A percentile compares a stretch with the other conserved stretches of the same genome.
Evolutionary conservation across 1,140 invertebrate species (phyloP).

Genomic region (Manduca sexta): DNA sequence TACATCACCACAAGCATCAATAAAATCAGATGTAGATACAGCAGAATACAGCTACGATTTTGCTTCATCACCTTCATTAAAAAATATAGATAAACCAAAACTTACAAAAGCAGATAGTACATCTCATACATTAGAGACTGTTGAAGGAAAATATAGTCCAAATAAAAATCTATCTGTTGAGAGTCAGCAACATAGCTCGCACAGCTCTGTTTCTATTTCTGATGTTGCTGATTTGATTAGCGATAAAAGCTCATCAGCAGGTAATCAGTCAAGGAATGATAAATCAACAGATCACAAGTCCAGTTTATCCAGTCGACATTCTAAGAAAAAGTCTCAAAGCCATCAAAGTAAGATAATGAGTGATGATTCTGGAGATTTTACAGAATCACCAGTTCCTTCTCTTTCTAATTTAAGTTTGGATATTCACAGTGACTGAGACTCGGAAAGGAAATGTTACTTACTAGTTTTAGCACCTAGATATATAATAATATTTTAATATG

Average conservation of each 20-base stretch:
- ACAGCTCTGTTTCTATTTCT: constrained; percentile 56
- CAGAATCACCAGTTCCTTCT: constrained; percentile 57
- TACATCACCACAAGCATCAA: constrained; percentile 22
- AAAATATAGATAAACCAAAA: constrained; percentile 14
- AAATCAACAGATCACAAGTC: constrained; percentile 17
- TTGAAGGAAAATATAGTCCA: constrained; percentile 22
- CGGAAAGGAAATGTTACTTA: background rate
- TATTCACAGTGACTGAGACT: constrained; percentile 54
- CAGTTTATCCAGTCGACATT: constrained; percentile 10
- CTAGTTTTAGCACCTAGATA: background rate
- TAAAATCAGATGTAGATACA: constrained; percentile 37
- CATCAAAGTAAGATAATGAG: constrained; percentile 24
- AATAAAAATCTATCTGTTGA: constrained; percentile 25
- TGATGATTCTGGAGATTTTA: constrained; percentile 58
- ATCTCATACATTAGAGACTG: constrained; percentile 5
- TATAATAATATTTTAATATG: no score
- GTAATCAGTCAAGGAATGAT: constrained; percentile 18
- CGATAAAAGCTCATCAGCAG: constrained; percentile 41
- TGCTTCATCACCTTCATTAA: constrained; percentile 34
- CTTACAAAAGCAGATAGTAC: constrained; percentile 9
- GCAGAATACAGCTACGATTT: constrained; percentile 61
- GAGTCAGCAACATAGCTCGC: constrained; percentile 41
- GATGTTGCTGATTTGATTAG: constrained; percentile 63
- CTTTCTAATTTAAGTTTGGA: constrained; percentile 63
- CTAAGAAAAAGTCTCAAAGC: constrained; percentile 18